These are phyloP conservation scores for Harpalus rubripes DNA, from an alignment of 2,888 invertebrate genomes.

Conservation along the genomic window DNA sequence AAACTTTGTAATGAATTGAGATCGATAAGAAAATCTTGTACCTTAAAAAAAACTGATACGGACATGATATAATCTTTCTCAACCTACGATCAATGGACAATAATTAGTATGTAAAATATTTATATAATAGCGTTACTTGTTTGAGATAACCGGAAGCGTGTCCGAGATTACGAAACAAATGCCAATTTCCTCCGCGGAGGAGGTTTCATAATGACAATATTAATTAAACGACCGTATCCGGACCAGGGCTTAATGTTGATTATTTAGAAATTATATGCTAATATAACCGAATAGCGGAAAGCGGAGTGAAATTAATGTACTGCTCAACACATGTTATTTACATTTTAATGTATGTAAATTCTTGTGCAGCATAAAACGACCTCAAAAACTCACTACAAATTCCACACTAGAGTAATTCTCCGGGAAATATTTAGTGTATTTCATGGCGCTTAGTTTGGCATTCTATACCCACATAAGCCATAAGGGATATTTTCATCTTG, in stretches of 20 bases:
- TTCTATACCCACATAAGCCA: no score
- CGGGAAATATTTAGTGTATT: not conserved
- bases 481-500: no score
- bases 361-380: slow-evolving; percentile 42
- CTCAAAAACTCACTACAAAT: slow-evolving; percentile 55
- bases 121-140: slow-evolving; percentile 25
- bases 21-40: slow-evolving; percentile 15
- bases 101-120: slow-evolving; percentile 27
- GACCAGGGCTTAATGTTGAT: slow-evolving; percentile 47
- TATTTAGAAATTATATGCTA: slow-evolving; percentile 58
- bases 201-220: slow-evolving; percentile 52
- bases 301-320: slow-evolving; percentile 56
- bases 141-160: slow-evolving; percentile 24
- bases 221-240: slow-evolving; percentile 52
- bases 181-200: slow-evolving; percentile 4
- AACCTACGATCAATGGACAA: slow-evolving; percentile 5
- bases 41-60: not conserved
- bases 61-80: slow-evolving; percentile 19
- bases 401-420: slow-evolving; percentile 55
- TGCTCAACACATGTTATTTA: slow-evolving; percentile 58
- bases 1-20: slow-evolving; percentile 1
- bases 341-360: slow-evolving; percentile 62
- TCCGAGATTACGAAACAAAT: slow-evolving; percentile 26
- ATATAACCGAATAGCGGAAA: slow-evolving; percentile 53
- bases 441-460: not conserved